Conservation (phyloP, 2,113 vertebrate genomes). For the Asarcornis scutulata region DNA sequence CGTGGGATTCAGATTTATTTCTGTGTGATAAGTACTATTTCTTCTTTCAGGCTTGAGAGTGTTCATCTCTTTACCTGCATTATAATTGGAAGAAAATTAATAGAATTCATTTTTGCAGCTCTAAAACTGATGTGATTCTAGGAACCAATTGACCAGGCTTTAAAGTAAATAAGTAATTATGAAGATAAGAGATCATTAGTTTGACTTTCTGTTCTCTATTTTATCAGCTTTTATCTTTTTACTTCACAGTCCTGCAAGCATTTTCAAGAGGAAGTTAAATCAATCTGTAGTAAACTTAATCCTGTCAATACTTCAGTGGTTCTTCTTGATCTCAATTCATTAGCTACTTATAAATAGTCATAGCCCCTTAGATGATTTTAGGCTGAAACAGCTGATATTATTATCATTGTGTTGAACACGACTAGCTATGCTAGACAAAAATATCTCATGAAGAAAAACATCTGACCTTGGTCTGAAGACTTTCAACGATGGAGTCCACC, state of each 20-base stretch:
- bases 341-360: background rate
- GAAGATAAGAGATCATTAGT: background rate
- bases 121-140: background rate
- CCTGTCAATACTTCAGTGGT: background rate
- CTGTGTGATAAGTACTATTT: background rate
- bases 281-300: slow-evolving; percentile 18
- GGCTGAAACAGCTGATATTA: background rate
- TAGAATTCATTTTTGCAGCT: background rate
- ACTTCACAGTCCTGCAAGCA: background rate
- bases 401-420: background rate
- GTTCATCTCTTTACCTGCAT: background rate
- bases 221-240: background rate
- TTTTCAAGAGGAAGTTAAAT: slow-evolving; percentile 22
- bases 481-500: background rate
- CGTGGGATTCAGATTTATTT: background rate
- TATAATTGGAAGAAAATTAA: background rate
- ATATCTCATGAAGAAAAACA: background rate
- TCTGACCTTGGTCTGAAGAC: background rate
- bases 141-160: background rate
- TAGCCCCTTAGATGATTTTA: background rate
- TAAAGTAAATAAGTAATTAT: background rate
- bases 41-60: background rate
- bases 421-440: background rate
- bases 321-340: slow-evolving; percentile 12
- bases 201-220: background rate